Conservation (phyloP, 2,888 invertebrate species). For the Glyphotaelius pellucidus region DNA sequence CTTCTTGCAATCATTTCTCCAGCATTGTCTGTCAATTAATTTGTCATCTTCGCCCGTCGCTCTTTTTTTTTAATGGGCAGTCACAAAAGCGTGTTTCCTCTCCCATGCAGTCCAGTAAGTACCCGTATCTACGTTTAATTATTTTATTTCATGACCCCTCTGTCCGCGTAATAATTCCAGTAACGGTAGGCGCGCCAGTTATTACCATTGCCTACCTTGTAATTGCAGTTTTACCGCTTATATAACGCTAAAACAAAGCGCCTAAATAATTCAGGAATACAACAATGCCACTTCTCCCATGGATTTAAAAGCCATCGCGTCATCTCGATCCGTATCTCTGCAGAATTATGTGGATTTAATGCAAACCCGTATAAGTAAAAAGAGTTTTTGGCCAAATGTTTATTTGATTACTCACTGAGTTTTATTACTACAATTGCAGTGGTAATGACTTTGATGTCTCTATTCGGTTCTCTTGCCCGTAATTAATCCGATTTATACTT, state of each 20-base stretch:
- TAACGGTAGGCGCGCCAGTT: constrained; percentile 33
- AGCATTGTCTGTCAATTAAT: neutral
- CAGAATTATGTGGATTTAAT: constrained; percentile 5
- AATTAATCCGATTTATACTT: neutral
- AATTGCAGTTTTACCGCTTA: constrained; percentile 45
- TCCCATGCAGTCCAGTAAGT: neutral
- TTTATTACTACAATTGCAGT: constrained; percentile 7
- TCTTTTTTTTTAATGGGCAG: neutral
- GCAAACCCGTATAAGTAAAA: neutral
- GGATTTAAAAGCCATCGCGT: neutral
- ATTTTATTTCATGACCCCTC: constrained; percentile 27
- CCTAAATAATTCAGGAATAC: neutral
- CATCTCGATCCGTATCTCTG: constrained; percentile 20
- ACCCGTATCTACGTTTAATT: constrained; percentile 12
- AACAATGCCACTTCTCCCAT: constrained; percentile 25
- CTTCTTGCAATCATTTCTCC: neutral
- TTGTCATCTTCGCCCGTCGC: neutral
- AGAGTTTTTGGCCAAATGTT: constrained; percentile 27
- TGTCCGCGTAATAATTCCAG: constrained; percentile 32
- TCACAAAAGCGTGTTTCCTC: neutral
- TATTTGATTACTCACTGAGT: constrained; percentile 44
- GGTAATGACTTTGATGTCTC: constrained; percentile 15
- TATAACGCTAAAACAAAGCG: constrained; percentile 41
- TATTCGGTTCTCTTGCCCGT: neutral
- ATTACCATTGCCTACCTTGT: constrained; percentile 37